Conservation (phyloP, 2,888 invertebrate genomes). For the Drosophila koepferae region DNA sequence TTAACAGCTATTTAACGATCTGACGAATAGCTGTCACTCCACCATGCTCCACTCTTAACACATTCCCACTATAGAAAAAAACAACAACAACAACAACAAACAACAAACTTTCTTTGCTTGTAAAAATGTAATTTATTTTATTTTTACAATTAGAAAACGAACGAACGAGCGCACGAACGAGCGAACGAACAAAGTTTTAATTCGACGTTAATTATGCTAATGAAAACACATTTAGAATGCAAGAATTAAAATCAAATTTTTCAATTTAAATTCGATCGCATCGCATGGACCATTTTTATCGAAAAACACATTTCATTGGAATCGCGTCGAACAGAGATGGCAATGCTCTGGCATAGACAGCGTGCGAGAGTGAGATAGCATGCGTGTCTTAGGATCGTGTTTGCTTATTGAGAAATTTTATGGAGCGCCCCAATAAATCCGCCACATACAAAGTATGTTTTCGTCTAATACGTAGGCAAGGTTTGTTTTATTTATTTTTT, state of each 20-base stretch:
- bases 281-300: constrained; percentile 82
- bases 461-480: constrained; percentile 53
- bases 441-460: constrained; percentile 44
- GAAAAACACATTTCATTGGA: constrained; percentile 83
- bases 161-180: constrained; percentile 3
- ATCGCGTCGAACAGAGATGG: constrained; percentile 42
- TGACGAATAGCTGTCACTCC: constrained; percentile 72
- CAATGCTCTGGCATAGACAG: background rate
- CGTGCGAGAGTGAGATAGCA: constrained; percentile 23
- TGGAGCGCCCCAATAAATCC: constrained; percentile 50
- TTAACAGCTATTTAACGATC: constrained; percentile 60
- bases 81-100: constrained; percentile 10
- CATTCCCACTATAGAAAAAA: background rate
- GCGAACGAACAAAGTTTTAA: constrained; percentile 57
- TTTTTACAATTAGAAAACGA: constrained; percentile 55
- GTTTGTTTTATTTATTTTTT: constrained; percentile 17
- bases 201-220: constrained; percentile 83
- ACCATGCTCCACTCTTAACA: background rate
- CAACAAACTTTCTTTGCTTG: constrained; percentile 54
- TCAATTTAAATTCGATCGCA: constrained; percentile 82
- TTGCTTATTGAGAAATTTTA: constrained; percentile 74
- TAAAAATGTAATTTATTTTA: constrained; percentile 73
- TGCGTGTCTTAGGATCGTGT: constrained; percentile 47
- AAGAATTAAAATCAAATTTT: constrained; percentile 82
- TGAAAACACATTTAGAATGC: constrained; percentile 83